phyloP scores from a whole-genome alignment of 2,888 invertebrate species.

The Sminthurides aquaticus region DNA sequence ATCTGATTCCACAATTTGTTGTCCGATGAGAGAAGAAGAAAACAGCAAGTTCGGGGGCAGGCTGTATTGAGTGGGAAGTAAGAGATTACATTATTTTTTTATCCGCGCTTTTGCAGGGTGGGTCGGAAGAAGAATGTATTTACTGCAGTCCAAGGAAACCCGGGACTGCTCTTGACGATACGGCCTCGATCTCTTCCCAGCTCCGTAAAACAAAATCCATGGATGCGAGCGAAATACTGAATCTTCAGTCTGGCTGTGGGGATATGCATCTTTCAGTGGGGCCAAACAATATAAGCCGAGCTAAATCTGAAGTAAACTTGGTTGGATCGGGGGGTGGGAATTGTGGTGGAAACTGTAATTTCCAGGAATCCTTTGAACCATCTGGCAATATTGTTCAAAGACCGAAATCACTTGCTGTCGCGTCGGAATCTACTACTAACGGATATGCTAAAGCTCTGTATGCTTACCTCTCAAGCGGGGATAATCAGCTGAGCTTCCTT shows the following conservation, averaged over 20 bases:
- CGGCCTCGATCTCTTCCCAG: slow-evolving; percentile 69
- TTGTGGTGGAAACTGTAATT: slow-evolving; percentile 13
- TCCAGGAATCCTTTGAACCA: slow-evolving; percentile 1
- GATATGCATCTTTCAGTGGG: slow-evolving; percentile 27
- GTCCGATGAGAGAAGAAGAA: too few species aligned
- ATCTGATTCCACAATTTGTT: too few species aligned
- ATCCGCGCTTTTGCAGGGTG: too few species aligned
- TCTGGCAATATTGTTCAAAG: slow-evolving; percentile 32
- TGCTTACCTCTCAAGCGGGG: slow-evolving; percentile 78
- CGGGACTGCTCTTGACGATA: slow-evolving; percentile 55
- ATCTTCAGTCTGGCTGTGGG: slow-evolving; percentile 28
- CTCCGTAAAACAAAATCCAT: slow-evolving; percentile 79
- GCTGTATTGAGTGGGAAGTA: too few species aligned
- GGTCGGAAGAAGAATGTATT: slow-evolving; percentile 63
- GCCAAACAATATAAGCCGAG: slow-evolving; percentile 50
- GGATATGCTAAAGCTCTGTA: slow-evolving; percentile 74
- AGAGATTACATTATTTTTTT: too few species aligned
- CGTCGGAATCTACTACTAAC: slow-evolving; percentile 55
- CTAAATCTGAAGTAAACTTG: slow-evolving; percentile 80
- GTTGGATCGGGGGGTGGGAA: slow-evolving; percentile 44
- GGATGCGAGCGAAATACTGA: slow-evolving; percentile 60
- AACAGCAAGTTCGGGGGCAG: too few species aligned
- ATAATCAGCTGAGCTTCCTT: slow-evolving; percentile 84
- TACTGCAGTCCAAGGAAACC: slow-evolving; percentile 57
- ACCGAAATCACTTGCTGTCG: slow-evolving; percentile 50